Percentiles rank a stretch among this genome's conserved stretches.
phyloP scores from a whole-genome alignment of 2,113 vertebrate genomes.

The Suncus etruscus region DNA sequence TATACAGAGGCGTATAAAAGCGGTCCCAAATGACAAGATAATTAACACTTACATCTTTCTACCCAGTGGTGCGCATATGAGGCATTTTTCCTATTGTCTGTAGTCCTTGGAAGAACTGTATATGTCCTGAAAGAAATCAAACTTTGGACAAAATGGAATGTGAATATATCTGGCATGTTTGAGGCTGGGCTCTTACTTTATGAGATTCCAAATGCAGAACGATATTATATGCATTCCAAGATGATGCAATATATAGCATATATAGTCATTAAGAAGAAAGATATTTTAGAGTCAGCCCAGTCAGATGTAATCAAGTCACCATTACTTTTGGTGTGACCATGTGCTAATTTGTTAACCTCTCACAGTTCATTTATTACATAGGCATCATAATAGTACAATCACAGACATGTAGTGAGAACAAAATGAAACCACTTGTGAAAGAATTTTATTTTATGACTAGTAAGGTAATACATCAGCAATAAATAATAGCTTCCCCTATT shows the following conservation, averaged over 20 bases:
- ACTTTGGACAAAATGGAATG: constrained; percentile 62
- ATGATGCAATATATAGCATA: neutral
- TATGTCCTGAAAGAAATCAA: constrained; percentile 68
- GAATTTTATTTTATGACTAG: neutral
- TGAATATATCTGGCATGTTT: neutral
- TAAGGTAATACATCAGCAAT: neutral
- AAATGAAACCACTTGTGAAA: constrained; percentile 3
- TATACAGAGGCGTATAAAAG: constrained; percentile 81
- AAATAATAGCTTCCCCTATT: constrained; percentile 5
- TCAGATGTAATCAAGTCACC: neutral
- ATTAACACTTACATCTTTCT: constrained; percentile 78
- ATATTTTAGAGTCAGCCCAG: neutral
- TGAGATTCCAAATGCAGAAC: neutral
- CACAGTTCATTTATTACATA: constrained; percentile 11
- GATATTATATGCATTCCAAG: neutral
- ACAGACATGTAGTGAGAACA: neutral
- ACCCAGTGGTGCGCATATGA: constrained; percentile 67
- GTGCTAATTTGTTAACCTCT: constrained; percentile 35
- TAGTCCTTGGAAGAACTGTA: constrained; percentile 68
- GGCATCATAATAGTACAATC: constrained; percentile 18
- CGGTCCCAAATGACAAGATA: constrained; percentile 80
- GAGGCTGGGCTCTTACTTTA: neutral
- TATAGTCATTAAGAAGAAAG: constrained; percentile 8
- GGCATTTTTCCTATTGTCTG: constrained; percentile 69
- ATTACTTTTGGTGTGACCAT: constrained; percentile 2